Percentiles rank a stretch among this genome's conserved stretches.
These are phyloP conservation scores for Actinostola sp. DNA, from an alignment of 92 coral and sea anemone genomes.

Conservation along the genomic window DNA sequence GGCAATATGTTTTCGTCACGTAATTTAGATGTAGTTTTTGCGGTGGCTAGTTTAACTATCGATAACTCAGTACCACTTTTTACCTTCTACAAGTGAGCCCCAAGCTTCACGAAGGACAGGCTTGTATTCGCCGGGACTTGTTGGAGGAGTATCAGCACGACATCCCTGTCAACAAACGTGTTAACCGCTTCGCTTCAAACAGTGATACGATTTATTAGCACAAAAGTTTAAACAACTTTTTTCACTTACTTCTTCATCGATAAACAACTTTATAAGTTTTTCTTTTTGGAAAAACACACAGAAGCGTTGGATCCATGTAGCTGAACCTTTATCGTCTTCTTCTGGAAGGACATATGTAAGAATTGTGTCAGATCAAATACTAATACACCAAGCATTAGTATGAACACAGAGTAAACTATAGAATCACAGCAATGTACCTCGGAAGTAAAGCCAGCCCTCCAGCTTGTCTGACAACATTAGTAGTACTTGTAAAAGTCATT, in stretches of 20 bases:
- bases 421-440: too few relatives aligned
- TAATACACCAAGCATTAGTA: too few relatives aligned
- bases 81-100: constrained; percentile 4
- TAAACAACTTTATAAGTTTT: constrained; percentile 47
- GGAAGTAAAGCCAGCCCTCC: background rate
- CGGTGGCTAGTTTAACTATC: too few relatives aligned
- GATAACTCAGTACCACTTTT: background rate
- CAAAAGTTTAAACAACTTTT: constrained; percentile 2
- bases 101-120: constrained; percentile 11
- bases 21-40: too few relatives aligned
- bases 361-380: background rate
- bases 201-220: background rate
- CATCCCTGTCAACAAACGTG: constrained; percentile 2
- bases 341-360: constrained; percentile 6
- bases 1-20: too few relatives aligned
- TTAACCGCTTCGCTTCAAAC: background rate
- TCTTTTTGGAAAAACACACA: constrained; percentile 67
- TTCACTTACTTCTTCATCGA: constrained; percentile 57
- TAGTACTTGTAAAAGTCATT: background rate
- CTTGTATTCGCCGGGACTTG: background rate
- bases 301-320: constrained; percentile 55
- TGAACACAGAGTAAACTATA: too few relatives aligned
- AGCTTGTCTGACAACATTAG: constrained; percentile 4
- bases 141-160: background rate
- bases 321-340: constrained; percentile 38